Evolutionary conservation across 2,797 vertebrate species (phyloP), one percentile per base, ranked within the genome.

Genomic region (Mareca strepera): DNA sequence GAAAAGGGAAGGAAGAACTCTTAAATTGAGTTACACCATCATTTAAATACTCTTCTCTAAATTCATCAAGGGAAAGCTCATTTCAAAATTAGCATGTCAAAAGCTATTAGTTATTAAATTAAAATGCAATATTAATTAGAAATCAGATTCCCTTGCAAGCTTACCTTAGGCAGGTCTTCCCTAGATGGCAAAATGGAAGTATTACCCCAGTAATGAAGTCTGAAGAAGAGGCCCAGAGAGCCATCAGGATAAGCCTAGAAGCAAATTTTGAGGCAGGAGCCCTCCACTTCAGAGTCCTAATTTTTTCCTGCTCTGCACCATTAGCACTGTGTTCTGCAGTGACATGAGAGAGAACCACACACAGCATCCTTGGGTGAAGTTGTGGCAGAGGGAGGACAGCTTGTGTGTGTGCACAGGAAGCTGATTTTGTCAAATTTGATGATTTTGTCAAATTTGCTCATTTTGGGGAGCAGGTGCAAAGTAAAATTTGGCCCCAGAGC

Each of bases 91-190:
- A 91, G 31, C 72, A 75, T 35, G 66, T 84, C 80, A 84, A 90
- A 94, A 91, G 43, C 60, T 91, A 88, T 92, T 88, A 94, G 81
- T 80, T 83, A 92, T 85, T 93, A 92, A 94, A 95, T 95, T 82
- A 95, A 96, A 93, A 92, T 75, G 10, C 50, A 43, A 12, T 78
- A 83, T 92, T 95, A 96, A 97, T 96, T 96, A 97, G 68, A 93
- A 96, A 80, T 87, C 11, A 72, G 46, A 90, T 94, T 94, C 63
- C 86, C 80, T 90, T 73, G 81, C 64, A 93, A 92, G 66, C 50
- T 87, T 82, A 92, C 77, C 68, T 87, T 74, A n/a, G 20, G 18
- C 82, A 92, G 8, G 31, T 64, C 44, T 55, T 96, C 92, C 82
- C 84, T 81, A 58, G 41, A 50, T 89, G 50, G 33, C 64, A 85